phyloP scores from a whole-genome alignment of 2,797 vertebrate genomes.

The Anabas testudineus region DNA sequence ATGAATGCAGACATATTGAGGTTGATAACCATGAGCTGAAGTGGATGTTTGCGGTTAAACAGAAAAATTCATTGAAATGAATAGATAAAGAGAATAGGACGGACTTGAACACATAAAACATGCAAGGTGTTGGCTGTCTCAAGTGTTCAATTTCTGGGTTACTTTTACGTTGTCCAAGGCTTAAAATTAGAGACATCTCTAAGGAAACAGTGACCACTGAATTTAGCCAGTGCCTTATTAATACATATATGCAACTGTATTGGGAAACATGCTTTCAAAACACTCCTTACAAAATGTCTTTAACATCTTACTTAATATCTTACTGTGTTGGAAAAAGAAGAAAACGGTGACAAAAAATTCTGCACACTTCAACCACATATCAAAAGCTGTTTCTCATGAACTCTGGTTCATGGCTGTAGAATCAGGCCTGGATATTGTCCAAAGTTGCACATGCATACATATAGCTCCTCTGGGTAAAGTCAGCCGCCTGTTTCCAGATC shows the following conservation, averaged over 20 bases:
- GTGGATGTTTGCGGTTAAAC: slow-evolving; percentile 13
- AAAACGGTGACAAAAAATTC: not conserved
- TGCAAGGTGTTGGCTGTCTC: not conserved
- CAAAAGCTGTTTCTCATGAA: not conserved
- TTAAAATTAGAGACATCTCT: slow-evolving; percentile 2
- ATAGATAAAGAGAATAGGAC: no score
- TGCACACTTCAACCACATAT: not conserved
- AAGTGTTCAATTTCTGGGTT: not conserved
- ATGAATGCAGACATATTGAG: slow-evolving; percentile 37
- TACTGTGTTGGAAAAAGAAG: not conserved
- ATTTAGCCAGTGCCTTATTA: not conserved
- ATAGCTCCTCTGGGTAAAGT: no score
- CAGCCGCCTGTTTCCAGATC: not conserved
- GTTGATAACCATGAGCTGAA: slow-evolving; percentile 14
- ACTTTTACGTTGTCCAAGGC: not conserved
- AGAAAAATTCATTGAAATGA: slow-evolving; percentile 14
- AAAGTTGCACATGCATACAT: no score
- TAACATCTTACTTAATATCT: not conserved
- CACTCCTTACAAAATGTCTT: no score
- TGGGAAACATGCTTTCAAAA: not conserved
- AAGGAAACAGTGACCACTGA: not conserved
- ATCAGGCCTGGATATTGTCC: no score
- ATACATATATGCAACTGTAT: not conserved
- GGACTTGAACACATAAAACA: slow-evolving; percentile 14
- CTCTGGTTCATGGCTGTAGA: no score